Percentiles rank a stretch among this genome's conserved stretches.
These are phyloP conservation scores for Porites evermanni DNA, from an alignment of 92 coral and sea anemone species.

Conservation along the genomic window DNA sequence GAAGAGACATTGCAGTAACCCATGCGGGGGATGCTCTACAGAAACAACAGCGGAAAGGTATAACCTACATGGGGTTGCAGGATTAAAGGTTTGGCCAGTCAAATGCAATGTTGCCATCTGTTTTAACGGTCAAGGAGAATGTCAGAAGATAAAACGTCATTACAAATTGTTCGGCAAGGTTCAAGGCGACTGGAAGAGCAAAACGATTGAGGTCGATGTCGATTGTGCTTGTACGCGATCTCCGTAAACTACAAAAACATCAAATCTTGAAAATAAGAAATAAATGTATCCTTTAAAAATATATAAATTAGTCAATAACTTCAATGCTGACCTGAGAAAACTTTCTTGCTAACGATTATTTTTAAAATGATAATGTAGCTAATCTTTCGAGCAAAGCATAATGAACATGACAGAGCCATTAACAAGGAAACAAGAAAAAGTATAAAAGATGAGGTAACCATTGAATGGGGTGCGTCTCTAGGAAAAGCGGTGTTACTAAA, in stretches of 20 bases:
- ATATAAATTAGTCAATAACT: no score
- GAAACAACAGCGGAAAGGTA: background rate
- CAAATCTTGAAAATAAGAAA: no score
- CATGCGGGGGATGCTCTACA: background rate
- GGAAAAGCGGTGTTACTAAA: no score
- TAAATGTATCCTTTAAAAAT: no score
- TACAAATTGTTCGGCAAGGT: background rate
- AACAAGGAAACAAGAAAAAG: no score
- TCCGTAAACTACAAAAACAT: background rate
- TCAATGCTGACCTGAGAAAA: no score
- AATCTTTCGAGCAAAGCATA: no score
- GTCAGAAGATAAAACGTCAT: background rate
- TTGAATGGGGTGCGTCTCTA: no score
- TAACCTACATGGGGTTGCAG: background rate
- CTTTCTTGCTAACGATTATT: no score
- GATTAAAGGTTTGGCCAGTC: background rate
- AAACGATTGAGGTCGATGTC: constrained; percentile 7
- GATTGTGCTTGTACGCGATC: background rate
- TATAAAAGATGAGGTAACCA: no score
- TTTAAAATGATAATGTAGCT: no score
- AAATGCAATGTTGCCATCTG: background rate
- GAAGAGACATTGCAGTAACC: background rate
- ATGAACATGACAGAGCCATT: no score
- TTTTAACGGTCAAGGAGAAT: background rate
- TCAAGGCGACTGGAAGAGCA: background rate